A percentile compares a stretch with the other conserved stretches of the same genome.
Evolutionary conservation across 1,140 invertebrate species (phyloP).

Genomic region (Pachypeltis micranthus): DNA sequence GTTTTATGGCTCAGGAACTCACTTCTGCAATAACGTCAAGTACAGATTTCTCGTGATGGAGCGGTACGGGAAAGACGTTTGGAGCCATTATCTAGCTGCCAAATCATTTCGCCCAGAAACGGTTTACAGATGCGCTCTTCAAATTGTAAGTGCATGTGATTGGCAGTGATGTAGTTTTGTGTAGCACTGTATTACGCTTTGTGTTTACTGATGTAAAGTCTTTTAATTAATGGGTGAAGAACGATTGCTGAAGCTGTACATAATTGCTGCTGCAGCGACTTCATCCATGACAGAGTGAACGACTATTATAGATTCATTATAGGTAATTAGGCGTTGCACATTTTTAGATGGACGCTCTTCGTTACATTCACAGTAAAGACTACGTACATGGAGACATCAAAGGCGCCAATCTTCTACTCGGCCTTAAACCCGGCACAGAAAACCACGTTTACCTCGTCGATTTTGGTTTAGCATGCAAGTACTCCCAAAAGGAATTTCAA

Average conservation of each 20-base stretch:
- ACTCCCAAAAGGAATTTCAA: slow-evolving; percentile 64
- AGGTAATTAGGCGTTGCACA: too few relatives aligned
- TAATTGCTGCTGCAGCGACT: too few relatives aligned
- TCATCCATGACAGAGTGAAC: too few relatives aligned
- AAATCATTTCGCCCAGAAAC: slow-evolving; percentile 60
- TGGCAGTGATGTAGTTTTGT: too few relatives aligned
- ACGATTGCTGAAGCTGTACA: too few relatives aligned
- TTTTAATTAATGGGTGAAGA: too few relatives aligned
- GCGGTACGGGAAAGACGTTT: slow-evolving; percentile 78
- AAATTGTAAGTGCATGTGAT: slow-evolving; percentile 77
- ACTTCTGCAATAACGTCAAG: slow-evolving; percentile 57
- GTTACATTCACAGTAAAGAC: slow-evolving; percentile 74
- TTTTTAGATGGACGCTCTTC: slow-evolving; percentile 63
- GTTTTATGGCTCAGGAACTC: slow-evolving; percentile 70
- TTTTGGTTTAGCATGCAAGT: slow-evolving; percentile 82
- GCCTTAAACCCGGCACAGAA: slow-evolving; percentile 47
- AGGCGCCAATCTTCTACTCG: slow-evolving; percentile 76
- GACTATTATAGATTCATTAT: too few relatives aligned
- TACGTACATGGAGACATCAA: slow-evolving; percentile 91
- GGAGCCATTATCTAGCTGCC: slow-evolving; percentile 62
- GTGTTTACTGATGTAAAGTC: too few relatives aligned
- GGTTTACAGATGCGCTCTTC: slow-evolving; percentile 66
- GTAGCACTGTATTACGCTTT: too few relatives aligned
- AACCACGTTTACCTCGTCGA: slow-evolving; percentile 83
- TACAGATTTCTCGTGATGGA: slow-evolving; percentile 89